Evolutionary conservation across 2,888 invertebrate genomes (phyloP), one percentile per base, ranked within the genome.

Genomic region (Lasioglossum villosulum): DNA sequence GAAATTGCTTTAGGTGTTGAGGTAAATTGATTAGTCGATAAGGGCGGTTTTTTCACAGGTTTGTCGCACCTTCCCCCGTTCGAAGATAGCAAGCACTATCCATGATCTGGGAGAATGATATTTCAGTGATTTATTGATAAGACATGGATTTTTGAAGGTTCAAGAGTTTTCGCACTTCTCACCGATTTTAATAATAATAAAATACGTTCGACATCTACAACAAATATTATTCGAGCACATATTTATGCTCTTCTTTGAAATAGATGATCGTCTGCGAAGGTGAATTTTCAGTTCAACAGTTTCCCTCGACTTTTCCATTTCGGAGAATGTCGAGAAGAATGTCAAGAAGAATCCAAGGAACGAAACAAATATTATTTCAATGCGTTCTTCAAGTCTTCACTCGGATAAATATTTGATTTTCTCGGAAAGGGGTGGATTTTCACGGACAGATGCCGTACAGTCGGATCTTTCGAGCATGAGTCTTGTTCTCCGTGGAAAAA

Each of bases 401-500:
- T 27, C 27, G 30, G 30, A 66, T 66, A 66, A 66, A 66, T 34
- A 66, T 66, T 66, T 66, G 66, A 66, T 66, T 66, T 66, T 19
- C 19, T 34, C 19, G 30, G 16, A 8, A 19, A 23, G 34, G 30
- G 19, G 66, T 34, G 66, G 66, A 19, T 66, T 66, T 34, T 66
- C 66, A 34, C 66, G 30, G 19, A 8, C 34, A 66, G 66, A 34
- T 14, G 66, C 19, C 19, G 59, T 30, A 19, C 34, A 8, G 30
- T 34, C 19, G 66, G 34, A 8, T 3, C 30, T 30, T 66, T 19
- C 66, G 66, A 34, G 34, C 30, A 19, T 30, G 3, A 34, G 34
- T 59, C 34, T 14, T 19, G 6, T 16, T 6, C 66, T 19, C 34
- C 16, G 66, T 8, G 19, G 66, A 34, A 19, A 66, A 66, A 34